Conservation (phyloP, 2,113 vertebrate genomes). For the Ceuthmochares aereus region DNA sequence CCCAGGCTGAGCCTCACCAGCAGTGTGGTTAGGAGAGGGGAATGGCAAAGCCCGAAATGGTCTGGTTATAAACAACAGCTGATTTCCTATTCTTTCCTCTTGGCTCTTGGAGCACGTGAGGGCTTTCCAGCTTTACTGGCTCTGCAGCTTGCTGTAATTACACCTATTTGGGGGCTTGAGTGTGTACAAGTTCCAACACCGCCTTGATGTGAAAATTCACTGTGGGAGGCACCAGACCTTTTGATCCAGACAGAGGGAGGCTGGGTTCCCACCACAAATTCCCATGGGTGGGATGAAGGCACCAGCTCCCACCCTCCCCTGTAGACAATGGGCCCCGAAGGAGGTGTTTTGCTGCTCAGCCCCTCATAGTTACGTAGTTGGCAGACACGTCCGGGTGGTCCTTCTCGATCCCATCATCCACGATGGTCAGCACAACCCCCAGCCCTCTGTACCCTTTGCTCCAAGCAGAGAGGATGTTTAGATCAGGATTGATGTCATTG, state of each 20-base stretch:
- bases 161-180: not conserved
- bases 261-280: not conserved
- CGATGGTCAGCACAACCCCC: constrained; percentile 91
- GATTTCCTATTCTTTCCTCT: not conserved
- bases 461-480: constrained; percentile 92
- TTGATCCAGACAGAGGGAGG: not conserved
- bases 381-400: constrained; percentile 90
- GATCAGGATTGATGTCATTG: constrained; percentile 83
- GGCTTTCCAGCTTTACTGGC: not conserved
- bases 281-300: accelerated
- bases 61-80: accelerated
- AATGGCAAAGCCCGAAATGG: accelerated
- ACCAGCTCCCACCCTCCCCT: not conserved
- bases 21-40: accelerated
- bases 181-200: not conserved
- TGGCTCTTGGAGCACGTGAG: accelerated
- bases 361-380: constrained; percentile 86
- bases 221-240: not conserved
- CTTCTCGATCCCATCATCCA: constrained; percentile 96
- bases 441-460: constrained; percentile 88
- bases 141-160: constrained; percentile 46
- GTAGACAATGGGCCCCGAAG: accelerated
- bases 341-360: not conserved
- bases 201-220: not conserved
- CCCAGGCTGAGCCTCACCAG: accelerated